Percentiles rank a stretch among this genome's conserved stretches.
These are phyloP conservation scores for Allolobophora icterica DNA, from an alignment of 2,888 invertebrate species.

Conservation along the genomic window DNA sequence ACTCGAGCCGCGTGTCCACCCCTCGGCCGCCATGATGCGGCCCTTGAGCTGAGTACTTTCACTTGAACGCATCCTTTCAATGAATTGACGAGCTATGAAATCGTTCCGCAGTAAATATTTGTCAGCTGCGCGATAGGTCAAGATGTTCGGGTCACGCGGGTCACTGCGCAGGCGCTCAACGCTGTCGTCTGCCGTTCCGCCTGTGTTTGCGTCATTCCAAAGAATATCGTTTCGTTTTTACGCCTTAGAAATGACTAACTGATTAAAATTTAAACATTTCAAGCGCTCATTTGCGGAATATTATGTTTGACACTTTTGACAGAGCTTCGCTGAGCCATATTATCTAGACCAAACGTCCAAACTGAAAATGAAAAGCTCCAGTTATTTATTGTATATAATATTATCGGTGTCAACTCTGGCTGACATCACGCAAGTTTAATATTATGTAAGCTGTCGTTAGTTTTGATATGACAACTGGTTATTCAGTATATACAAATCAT, in stretches of 20 bases:
- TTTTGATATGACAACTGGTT: too few relatives aligned
- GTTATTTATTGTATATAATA: neutral
- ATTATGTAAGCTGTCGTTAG: too few relatives aligned
- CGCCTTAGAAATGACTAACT: neutral
- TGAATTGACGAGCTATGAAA: constrained; percentile 14
- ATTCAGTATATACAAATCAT: neutral
- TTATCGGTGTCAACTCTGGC: neutral
- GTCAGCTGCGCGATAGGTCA: constrained; percentile 26
- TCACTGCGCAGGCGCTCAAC: constrained; percentile 17
- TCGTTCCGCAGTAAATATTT: constrained; percentile 27
- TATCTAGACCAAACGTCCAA: neutral
- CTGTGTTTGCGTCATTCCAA: neutral
- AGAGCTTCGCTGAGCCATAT: neutral
- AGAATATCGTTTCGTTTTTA: neutral
- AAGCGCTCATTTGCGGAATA: neutral
- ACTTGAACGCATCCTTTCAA: constrained; percentile 24
- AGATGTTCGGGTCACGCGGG: constrained; percentile 23
- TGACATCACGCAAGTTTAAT: neutral
- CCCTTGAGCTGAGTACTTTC: constrained; percentile 20
- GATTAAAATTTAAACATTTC: neutral
- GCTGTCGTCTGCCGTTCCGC: neutral
- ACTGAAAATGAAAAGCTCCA: neutral
- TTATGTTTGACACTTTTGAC: neutral
- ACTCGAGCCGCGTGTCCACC: constrained; percentile 17
- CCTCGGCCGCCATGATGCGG: constrained; percentile 4